A percentile compares a stretch with the other conserved stretches of the same genome.
phyloP scores from a whole-genome alignment of 37 sponge, comb jelly and placozoan genomes.

The Aphrocallistes beatrix region DNA sequence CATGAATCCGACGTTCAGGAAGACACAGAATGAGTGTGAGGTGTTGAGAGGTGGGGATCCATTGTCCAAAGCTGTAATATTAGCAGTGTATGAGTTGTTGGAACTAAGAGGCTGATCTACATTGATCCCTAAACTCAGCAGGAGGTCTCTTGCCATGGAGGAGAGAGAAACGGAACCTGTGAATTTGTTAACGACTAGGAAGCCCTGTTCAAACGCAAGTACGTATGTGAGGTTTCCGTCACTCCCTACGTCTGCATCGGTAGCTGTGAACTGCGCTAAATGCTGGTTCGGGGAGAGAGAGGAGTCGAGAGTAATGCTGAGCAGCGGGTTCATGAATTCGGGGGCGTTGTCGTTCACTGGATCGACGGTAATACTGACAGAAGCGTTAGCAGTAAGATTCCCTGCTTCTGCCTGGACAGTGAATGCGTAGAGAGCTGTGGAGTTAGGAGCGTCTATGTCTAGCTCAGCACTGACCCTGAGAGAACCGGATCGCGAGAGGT shows the following conservation, averaged over 20 bases:
- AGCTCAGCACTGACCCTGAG: neutral
- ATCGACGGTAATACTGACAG: neutral
- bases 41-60: neutral
- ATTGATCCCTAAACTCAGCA: neutral
- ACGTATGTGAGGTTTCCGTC: neutral
- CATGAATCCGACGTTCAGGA: neutral
- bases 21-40: neutral
- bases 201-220: neutral
- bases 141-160: neutral
- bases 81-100: neutral
- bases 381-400: neutral
- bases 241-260: neutral
- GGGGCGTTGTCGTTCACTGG: neutral
- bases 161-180: neutral
- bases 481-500: neutral
- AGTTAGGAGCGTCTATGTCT: neutral
- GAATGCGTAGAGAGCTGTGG: neutral
- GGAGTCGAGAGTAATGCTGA: neutral
- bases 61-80: neutral
- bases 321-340: neutral
- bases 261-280: neutral
- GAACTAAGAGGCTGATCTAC: neutral
- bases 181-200: neutral
- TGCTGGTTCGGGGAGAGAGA: neutral
- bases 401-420: neutral